These are phyloP conservation scores for Thelaira solivaga DNA, from an alignment of 2,888 invertebrate species.

Conservation along the genomic window DNA sequence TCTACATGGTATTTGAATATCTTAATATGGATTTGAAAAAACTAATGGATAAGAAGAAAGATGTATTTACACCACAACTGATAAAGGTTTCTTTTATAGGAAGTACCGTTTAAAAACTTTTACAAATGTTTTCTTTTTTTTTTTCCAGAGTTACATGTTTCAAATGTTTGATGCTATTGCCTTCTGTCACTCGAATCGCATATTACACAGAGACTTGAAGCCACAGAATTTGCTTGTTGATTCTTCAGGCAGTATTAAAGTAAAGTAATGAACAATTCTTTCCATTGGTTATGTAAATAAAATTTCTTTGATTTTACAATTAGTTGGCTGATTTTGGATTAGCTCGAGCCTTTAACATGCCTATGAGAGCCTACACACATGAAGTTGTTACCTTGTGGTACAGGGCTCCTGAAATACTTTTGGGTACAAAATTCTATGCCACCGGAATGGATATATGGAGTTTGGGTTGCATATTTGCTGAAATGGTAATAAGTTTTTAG, in stretches of 20 bases:
- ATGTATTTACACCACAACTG: constrained; percentile 81
- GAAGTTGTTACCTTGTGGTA: constrained; percentile 98
- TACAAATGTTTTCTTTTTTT: neutral
- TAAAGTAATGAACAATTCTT: constrained; percentile 13
- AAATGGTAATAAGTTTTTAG: constrained; percentile 83
- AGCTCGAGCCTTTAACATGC: constrained; percentile 93
- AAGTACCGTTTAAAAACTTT: neutral
- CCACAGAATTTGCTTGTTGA: constrained; percentile 97
- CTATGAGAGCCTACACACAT: constrained; percentile 95
- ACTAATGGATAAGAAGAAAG: constrained; percentile 85
- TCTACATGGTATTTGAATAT: constrained; percentile 96
- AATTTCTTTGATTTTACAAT: neutral
- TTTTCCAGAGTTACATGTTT: constrained; percentile 84
- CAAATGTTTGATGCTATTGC: constrained; percentile 92
- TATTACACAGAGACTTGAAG: constrained; percentile 95
- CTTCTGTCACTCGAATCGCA: constrained; percentile 92
- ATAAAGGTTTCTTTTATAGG: constrained; percentile 82
- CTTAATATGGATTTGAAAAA: constrained; percentile 95
- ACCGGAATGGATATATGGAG: constrained; percentile 98
- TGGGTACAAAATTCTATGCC: constrained; percentile 93
- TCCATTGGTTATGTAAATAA: neutral
- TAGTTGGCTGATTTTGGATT: constrained; percentile 94
- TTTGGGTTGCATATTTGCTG: constrained; percentile 95
- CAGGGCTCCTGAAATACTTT: constrained; percentile 95
- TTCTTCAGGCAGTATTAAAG: constrained; percentile 89